Evolutionary conservation across 2,797 vertebrate species (phyloP).

Genomic region (Lepidocolaptes lacrymiger): DNA sequence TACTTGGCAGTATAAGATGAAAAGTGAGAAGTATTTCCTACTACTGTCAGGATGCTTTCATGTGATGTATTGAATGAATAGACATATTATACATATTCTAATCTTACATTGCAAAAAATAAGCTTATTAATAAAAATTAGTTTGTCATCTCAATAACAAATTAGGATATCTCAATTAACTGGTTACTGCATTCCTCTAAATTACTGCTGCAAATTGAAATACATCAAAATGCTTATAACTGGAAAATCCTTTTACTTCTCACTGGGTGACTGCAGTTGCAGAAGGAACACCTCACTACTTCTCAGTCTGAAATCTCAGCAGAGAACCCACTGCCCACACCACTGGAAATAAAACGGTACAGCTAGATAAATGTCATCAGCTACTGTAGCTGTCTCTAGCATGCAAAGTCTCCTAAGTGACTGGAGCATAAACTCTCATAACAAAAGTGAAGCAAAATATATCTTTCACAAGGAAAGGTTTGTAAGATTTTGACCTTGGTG

Average conservation of each 20-base stretch:
- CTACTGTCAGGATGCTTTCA: neutral
- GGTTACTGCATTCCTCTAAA: neutral
- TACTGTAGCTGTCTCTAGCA: neutral
- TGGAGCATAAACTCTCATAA: neutral
- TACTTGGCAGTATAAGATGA: neutral
- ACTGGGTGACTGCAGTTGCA: neutral
- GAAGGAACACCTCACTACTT: neutral
- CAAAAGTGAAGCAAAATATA: neutral
- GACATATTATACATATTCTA: neutral
- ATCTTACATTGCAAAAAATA: neutral
- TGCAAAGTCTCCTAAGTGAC: neutral
- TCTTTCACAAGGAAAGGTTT: neutral
- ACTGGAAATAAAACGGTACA: neutral
- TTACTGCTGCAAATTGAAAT: constrained; percentile 19
- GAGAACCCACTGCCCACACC: neutral
- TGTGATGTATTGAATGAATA: neutral
- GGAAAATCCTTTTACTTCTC: neutral
- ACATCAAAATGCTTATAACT: neutral
- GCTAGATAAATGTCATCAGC: neutral
- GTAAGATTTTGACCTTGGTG: constrained; percentile 4
- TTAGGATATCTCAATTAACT: neutral
- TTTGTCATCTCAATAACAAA: neutral
- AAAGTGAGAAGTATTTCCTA: neutral
- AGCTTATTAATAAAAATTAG: neutral
- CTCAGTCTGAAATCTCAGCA: neutral